phyloP scores from a whole-genome alignment of 2,888 invertebrate genomes.

The Pristionchus entomophagus region DNA sequence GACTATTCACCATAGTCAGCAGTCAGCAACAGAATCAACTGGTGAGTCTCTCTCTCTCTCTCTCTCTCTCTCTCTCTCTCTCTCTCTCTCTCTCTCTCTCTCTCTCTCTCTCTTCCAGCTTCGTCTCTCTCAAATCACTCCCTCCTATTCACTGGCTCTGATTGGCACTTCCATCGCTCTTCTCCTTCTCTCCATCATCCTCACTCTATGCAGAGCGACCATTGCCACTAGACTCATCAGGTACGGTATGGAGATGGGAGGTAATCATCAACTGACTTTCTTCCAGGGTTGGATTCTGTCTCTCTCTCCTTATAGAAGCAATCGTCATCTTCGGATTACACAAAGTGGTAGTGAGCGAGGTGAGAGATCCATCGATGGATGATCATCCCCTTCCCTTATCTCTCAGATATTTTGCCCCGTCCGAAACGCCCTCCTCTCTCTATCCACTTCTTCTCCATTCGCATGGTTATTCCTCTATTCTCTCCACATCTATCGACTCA shows the following conservation, averaged over 20 bases:
- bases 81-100: not conserved
- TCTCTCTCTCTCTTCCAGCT: constrained; percentile 53
- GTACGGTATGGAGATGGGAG: not conserved
- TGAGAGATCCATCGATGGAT: constrained; percentile 41
- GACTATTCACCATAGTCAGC: constrained; percentile 68
- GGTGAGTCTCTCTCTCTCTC: constrained; percentile 50
- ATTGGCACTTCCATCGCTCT: constrained; percentile 14
- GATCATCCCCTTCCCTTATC: not conserved
- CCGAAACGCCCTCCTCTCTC: constrained; percentile 69
- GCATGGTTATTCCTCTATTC: constrained; percentile 73
- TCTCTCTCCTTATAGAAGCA: constrained; percentile 68
- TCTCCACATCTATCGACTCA: constrained; percentile 65
- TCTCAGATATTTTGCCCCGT: constrained; percentile 67
- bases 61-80: not conserved
- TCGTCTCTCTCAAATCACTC: constrained; percentile 55
- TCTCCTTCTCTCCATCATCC: constrained; percentile 22
- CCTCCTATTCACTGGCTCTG: not conserved
- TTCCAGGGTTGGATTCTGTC: constrained; percentile 60
- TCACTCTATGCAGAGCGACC: constrained; percentile 42
- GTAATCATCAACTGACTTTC: not conserved
- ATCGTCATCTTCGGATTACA: constrained; percentile 65
- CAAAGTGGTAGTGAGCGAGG: constrained; percentile 63
- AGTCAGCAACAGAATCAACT: constrained; percentile 54
- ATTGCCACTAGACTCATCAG: constrained; percentile 36
- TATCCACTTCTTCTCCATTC: constrained; percentile 66